Evolutionary conservation across 2,888 invertebrate genomes (phyloP).

Genomic region (Protophormia terraenovae): DNA sequence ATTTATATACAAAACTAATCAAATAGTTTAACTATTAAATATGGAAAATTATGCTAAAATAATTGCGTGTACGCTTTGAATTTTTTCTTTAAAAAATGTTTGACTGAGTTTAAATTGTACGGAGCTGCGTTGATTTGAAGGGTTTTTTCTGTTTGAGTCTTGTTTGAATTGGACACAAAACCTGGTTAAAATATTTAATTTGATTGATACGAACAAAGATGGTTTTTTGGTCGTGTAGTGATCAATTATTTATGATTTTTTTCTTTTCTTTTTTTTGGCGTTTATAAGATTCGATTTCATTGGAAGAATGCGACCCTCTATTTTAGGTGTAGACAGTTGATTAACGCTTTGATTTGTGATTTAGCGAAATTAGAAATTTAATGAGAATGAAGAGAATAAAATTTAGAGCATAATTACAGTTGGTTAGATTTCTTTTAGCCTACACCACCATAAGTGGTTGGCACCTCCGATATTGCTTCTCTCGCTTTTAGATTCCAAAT

Average conservation of each 20-base stretch:
- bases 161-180: not conserved
- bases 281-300: conserved; percentile 37
- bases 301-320: too few relatives aligned
- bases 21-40: conserved; percentile 9
- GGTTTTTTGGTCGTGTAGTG: not conserved
- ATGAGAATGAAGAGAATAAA: too few relatives aligned
- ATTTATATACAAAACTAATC: conserved; percentile 52
- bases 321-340: too few relatives aligned
- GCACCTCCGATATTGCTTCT: too few relatives aligned
- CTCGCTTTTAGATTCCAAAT: too few relatives aligned
- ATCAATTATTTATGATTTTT: conserved; percentile 58
- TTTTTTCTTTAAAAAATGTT: not conserved
- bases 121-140: not conserved
- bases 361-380: too few relatives aligned
- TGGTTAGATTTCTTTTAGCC: too few relatives aligned
- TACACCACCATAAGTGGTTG: too few relatives aligned
- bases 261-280: not conserved
- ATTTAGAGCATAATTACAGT: too few relatives aligned
- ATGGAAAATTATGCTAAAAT: conserved; percentile 51
- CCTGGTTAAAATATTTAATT: conserved; percentile 49
- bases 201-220: not conserved
- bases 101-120: conserved; percentile 19
- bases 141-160: not conserved
- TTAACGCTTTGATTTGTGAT: too few relatives aligned
- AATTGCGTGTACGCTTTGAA: conserved; percentile 49